Evolutionary conservation across 2,797 vertebrate genomes (phyloP).

Genomic region (Helicolenus hilgendorfi): DNA sequence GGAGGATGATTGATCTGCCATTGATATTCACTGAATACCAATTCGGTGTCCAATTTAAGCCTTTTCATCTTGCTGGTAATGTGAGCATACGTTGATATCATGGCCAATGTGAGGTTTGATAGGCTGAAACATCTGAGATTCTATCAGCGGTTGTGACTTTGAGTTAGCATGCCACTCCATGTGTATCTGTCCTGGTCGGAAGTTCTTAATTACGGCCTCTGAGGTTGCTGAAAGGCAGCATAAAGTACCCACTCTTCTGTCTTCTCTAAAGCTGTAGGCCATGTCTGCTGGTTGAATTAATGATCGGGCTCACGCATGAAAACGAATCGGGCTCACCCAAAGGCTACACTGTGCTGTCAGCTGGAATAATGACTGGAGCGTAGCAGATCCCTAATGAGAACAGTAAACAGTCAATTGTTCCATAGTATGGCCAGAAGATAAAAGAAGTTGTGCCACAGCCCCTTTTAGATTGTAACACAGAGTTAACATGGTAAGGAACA

Average conservation of each 20-base stretch:
- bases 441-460: conserved; percentile 31
- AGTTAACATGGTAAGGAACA: not conserved
- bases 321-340: conserved; percentile 76
- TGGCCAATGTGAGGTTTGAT: not conserved
- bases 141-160: conserved; percentile 12
- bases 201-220: conserved; percentile 70
- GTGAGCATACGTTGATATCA: conserved; percentile 7
- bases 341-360: conserved; percentile 81
- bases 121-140: not conserved
- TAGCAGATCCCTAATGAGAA: conserved; percentile 81
- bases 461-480: conserved; percentile 24
- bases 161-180: conserved; percentile 38
- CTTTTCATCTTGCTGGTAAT: conserved; percentile 24
- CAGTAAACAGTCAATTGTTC: conserved; percentile 78
- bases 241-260: conserved; percentile 62
- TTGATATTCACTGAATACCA: conserved; percentile 19
- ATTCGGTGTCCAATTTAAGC: conserved; percentile 15
- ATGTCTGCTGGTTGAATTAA: conserved; percentile 79
- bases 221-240: conserved; percentile 63
- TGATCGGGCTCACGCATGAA: conserved; percentile 75
- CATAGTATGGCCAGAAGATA: conserved; percentile 54
- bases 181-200: conserved; percentile 46
- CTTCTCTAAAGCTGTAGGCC: conserved; percentile 70
- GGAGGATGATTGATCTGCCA: conserved; percentile 28
- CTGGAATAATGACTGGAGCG: conserved; percentile 83